phyloP scores from a whole-genome alignment of 2,888 invertebrate genomes.

The Noctua janthina region DNA sequence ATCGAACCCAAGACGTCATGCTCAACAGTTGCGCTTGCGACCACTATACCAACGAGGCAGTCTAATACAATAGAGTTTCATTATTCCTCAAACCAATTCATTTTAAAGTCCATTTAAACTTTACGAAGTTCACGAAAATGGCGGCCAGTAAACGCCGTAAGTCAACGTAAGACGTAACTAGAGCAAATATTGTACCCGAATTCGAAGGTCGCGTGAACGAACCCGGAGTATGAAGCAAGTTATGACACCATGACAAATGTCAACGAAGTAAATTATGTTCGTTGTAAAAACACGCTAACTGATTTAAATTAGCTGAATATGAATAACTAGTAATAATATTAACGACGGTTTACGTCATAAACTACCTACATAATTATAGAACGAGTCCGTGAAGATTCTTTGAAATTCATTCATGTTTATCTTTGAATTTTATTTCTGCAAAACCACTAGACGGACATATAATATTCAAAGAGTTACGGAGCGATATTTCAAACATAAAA shows the following conservation, averaged over 20 bases:
- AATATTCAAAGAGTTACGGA: not conserved
- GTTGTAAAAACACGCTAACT: slow-evolving; percentile 39
- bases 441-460: slow-evolving; percentile 7
- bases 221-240: slow-evolving; percentile 52
- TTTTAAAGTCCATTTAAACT: slow-evolving; percentile 4
- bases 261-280: slow-evolving; percentile 43
- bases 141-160: slow-evolving; percentile 5
- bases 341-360: slow-evolving; percentile 33
- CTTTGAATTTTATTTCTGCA: slow-evolving; percentile 37
- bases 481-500: slow-evolving; percentile 39
- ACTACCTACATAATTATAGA: slow-evolving; percentile 8
- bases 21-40: not conserved
- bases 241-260: slow-evolving; percentile 55
- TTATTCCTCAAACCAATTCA: slow-evolving; percentile 24
- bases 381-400: slow-evolving; percentile 28
- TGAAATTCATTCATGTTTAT: slow-evolving; percentile 53
- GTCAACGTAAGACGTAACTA: slow-evolving; percentile 36
- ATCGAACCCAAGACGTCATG: not conserved
- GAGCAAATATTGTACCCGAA: slow-evolving; percentile 46
- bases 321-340: slow-evolving; percentile 26
- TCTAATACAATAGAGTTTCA: not conserved
- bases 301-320: slow-evolving; percentile 49
- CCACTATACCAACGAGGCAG: not conserved
- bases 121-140: slow-evolving; percentile 1
- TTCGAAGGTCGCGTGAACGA: slow-evolving; percentile 58